Base-by-base conservation (phyloP, 2,888 invertebrate genomes). In the Resseliella maxima region DNA sequence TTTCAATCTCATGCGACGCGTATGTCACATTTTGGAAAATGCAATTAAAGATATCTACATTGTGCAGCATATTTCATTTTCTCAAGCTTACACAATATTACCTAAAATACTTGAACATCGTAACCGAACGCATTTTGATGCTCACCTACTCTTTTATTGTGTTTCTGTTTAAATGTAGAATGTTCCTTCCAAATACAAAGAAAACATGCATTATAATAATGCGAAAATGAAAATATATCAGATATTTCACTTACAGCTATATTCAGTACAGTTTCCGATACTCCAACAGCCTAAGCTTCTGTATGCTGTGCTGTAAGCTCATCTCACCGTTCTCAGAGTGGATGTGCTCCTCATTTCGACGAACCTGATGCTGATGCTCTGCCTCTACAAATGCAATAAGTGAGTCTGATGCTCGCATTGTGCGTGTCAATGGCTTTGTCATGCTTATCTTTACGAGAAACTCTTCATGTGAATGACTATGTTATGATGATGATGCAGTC, bases 401-500 rank as follows among this genome's bases (percentile, higher is more conserved):
- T 72, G 35, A 31, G 72, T 72, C 72, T 72, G 72, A 72, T 72
- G 31, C 72, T 31, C n/a, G 31, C 31, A 31, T 72, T 72, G 72
- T 72, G 72, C 72, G 72, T 72, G 72, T 72, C 72, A 72, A 72
- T 72, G 72, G 72, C 72, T 72, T 72, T 72, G 72, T 31, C 31
- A 72, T 72, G 72, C 72, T 72, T 72, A 72, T 72, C 72, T 72
- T 72, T 72, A 72, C n/a, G 72, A 72, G 31, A 5, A 31, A 72
- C 31, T 72, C 72, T 72, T 72, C 72, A 72, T 31, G 72, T 31
- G 72, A 72, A 72, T 31, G 72, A 72, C 72, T 72, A 72, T 72
- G 72, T 72, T 72, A 72, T 72, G 72, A 72, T 72, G 72, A 72
- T 72, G 72, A 72, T 72, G 72, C 35, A 72, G 72, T 31, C 72